Evolutionary conservation across 2,113 vertebrate genomes (phyloP), one percentile per base, ranked within the genome.

Genomic region (Amphiprion ocellaris): DNA sequence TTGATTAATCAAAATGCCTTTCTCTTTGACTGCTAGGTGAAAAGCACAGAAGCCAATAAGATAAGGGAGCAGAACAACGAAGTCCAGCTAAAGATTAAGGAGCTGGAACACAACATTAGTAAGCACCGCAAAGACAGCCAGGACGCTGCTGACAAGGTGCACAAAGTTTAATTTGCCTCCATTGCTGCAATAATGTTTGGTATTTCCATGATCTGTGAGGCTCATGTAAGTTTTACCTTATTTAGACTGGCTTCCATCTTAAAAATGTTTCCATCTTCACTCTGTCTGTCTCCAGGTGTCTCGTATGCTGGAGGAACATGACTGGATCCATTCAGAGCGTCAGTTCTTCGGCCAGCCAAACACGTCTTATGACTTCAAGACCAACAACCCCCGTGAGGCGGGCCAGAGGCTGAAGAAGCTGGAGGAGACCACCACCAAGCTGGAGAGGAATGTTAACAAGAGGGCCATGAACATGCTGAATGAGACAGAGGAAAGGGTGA

Each of bases 251-350:
- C 28, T 10, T 19, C 1, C 19, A 19, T 52, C n/a, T 47, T 30
- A 33, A 61, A 3, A 49, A 55, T 11, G 4, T 68, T 0, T 37
- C 12, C 16, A 2, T n/a, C 14, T 46, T 5, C 15, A 41, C 9
- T 12, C 6, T 28, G 7, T 62, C 46, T 10, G 30, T 30, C n/a
- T 7, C 82, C 87, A 99, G 98, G 94, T 99, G 28, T 82, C 90
- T 23, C 96, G 94, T 67, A 97, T 99, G 96, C 89, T 98, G 83
- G 89, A 95, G 69, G 95, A 99, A n/a, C 81, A 99, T n/a, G 92
- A 96, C 58, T 99, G 98, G 98, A 99, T 99, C 93, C 88, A 89
- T 16, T 84, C 96, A 16, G 98, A 99, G 74, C 97, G 94, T n/a
- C 75, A 92, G 46, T 93, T 96, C 47, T 99, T 99, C 64, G 97